Base-by-base conservation (phyloP, 1,140 invertebrate genomes). In the Drosophila biarmipes region DNA sequence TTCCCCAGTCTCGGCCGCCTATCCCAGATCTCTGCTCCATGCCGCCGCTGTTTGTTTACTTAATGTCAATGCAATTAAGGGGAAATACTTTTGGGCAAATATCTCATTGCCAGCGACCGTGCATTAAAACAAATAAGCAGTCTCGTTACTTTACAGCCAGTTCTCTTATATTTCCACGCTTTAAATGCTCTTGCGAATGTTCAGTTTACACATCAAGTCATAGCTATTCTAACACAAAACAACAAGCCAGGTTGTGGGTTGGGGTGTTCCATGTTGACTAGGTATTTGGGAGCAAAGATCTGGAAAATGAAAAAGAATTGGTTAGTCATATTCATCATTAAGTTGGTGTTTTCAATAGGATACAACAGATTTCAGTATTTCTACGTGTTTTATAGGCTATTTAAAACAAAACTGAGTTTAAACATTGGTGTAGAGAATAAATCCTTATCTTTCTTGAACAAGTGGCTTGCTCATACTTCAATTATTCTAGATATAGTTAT, bases 161-260 rank as follows among this genome's bases (percentile, higher is more conserved):
- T 57, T 68, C 61, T 89, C 64, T 89, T 86, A 89, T 89, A 89
- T 89, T 89, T 89, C 84, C 73, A 77, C 68, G 85, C 55, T 63
- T 90, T 76, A 89, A 89, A 89, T 89, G 80, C 84, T 71, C 61
- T 80, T 90, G 64, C 72, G 80, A 87, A 84, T 90, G 80, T 89
- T 90, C 29, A 52, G 76, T 67, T 67, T 85, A 82, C 63, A 87
- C 34, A 57, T 78, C 66, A 79, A 64, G 63, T 49, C 62, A 77
- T 74, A 84, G 77, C 34, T 77, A 76, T 46, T 53, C 42, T 78
- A 82, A 75, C 63, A 89, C 74, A 73, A 61, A 74, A 57, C 69
- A 87, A 68, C 43, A 69, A 49, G 71, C 59, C 57, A 69, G 73
- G 62, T 29, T 37, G 31, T 46, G 34, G 80, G 35, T 53, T 40